phyloP scores from a whole-genome alignment of 2,888 invertebrate species.

The Gibbula magus region DNA sequence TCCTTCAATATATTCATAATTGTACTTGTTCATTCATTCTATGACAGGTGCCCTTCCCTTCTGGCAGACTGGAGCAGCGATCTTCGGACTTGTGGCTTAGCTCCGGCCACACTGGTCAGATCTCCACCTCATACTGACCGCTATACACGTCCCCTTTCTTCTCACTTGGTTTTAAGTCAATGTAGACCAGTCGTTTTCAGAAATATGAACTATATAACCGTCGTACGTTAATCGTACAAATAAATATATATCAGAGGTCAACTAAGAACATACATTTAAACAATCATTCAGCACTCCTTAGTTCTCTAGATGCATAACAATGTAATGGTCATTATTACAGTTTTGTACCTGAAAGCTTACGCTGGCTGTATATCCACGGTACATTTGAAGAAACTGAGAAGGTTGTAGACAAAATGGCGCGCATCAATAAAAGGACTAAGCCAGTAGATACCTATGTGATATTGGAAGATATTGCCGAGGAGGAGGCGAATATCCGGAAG shows the following conservation, averaged over 20 bases:
- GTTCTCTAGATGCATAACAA: too few species aligned
- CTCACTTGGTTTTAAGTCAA: slow-evolving; percentile 22
- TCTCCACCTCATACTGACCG: slow-evolving; percentile 13
- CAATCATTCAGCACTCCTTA: too few species aligned
- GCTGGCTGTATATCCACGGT: slow-evolving; percentile 48
- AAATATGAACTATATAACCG: too few species aligned
- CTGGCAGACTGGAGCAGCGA: slow-evolving; percentile 1
- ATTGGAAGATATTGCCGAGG: slow-evolving; percentile 22
- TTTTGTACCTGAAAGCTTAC: slow-evolving; percentile 51
- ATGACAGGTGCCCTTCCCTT: slow-evolving; percentile 7
- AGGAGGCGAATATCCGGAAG: neutral
- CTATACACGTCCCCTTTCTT: slow-evolving; percentile 3
- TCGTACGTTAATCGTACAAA: too few species aligned
- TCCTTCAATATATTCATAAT: too few species aligned
- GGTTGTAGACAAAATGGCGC: slow-evolving; percentile 36
- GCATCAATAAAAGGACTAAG: slow-evolving; percentile 39
- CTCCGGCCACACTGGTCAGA: slow-evolving; percentile 27
- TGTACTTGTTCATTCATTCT: too few species aligned
- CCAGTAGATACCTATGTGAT: slow-evolving; percentile 36
- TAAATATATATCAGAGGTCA: too few species aligned
- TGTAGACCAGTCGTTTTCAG: too few species aligned
- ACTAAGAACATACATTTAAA: too few species aligned
- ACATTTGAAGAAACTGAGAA: slow-evolving; percentile 38
- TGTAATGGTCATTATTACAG: slow-evolving; percentile 31
- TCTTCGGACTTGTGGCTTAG: neutral